Conservation (phyloP, 2,113 vertebrate genomes). For the Entomyzon cyanotis region DNA sequence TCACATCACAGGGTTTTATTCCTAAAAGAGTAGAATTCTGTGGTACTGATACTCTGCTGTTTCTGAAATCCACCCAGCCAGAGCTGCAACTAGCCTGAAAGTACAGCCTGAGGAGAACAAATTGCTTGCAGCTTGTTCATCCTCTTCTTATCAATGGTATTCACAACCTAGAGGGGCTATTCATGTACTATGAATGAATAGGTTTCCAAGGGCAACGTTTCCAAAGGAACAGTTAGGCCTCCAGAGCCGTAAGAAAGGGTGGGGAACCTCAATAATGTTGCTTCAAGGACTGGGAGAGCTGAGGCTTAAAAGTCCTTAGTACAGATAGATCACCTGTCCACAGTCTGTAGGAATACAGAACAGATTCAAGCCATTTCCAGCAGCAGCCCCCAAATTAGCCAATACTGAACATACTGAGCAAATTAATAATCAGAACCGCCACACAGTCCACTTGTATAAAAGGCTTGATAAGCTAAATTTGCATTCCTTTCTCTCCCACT, state of each 20-base stretch:
- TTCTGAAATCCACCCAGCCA: conserved; percentile 60
- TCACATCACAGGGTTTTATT: conserved; percentile 1
- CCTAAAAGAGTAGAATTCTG: background rate
- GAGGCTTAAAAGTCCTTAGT: conserved; percentile 35
- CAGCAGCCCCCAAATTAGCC: background rate
- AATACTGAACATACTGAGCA: background rate
- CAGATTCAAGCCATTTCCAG: background rate
- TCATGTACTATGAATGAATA: conserved; percentile 75
- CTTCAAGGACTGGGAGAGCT: background rate
- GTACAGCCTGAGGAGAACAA: conserved; percentile 38
- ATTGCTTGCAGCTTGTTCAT: conserved; percentile 31
- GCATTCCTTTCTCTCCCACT: conserved; percentile 51
- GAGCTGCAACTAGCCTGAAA: conserved; percentile 28
- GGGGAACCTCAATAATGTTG: conserved; percentile 35
- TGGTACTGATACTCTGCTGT: background rate
- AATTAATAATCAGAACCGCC: conserved; percentile 8
- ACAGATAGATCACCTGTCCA: background rate
- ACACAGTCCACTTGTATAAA: conserved; percentile 14
- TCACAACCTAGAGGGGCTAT: conserved; percentile 66
- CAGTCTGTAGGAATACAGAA: background rate
- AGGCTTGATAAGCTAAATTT: conserved; percentile 28
- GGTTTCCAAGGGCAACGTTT: conserved; percentile 76
- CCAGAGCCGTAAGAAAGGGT: conserved; percentile 21
- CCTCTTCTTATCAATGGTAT: conserved; percentile 55
- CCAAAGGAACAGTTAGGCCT: conserved; percentile 42